These are phyloP conservation scores for Chironex yamaguchii DNA, from an alignment of 30 jellyfish, hydroid and myxozoan species.

Conservation along the genomic window DNA sequence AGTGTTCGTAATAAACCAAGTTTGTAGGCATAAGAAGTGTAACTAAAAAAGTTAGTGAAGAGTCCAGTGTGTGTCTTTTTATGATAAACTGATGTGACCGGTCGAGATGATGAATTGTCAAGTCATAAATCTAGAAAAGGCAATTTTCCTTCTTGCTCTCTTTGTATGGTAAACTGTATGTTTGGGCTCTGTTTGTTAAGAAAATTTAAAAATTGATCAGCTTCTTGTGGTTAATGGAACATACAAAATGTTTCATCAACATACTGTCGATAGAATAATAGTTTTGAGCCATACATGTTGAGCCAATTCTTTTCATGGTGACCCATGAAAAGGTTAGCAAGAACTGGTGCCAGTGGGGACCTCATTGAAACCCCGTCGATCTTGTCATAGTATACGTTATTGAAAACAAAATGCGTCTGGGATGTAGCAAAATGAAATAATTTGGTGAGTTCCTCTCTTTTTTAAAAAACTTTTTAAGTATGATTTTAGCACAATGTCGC, in stretches of 20 bases:
- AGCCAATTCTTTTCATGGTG: slow-evolving; percentile 23
- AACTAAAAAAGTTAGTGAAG: slow-evolving; percentile 9
- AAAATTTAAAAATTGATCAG: background rate
- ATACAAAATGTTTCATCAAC: background rate
- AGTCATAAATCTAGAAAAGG: background rate
- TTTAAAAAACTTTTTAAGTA: too few species aligned
- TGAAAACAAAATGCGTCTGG: slow-evolving; percentile 8
- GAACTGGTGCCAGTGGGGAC: too few species aligned
- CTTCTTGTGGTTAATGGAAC: background rate
- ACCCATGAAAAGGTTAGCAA: slow-evolving; percentile 29
- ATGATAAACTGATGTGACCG: background rate
- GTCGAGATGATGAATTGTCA: background rate
- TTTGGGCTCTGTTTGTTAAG: slow-evolving; percentile 5
- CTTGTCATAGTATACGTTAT: background rate
- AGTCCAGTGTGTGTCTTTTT: background rate
- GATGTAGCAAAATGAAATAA: slow-evolving; percentile 15
- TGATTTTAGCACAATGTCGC: too few species aligned
- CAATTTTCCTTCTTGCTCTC: background rate
- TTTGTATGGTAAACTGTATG: slow-evolving; percentile 2
- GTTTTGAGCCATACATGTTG: background rate
- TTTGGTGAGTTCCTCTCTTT: background rate
- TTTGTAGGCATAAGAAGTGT: slow-evolving; percentile 8
- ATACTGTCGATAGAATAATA: background rate
- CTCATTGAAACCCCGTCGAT: background rate
- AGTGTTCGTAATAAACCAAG: background rate